Evolutionary conservation across 2,888 invertebrate species (phyloP).

Genomic region (Fragum sueziense): DNA sequence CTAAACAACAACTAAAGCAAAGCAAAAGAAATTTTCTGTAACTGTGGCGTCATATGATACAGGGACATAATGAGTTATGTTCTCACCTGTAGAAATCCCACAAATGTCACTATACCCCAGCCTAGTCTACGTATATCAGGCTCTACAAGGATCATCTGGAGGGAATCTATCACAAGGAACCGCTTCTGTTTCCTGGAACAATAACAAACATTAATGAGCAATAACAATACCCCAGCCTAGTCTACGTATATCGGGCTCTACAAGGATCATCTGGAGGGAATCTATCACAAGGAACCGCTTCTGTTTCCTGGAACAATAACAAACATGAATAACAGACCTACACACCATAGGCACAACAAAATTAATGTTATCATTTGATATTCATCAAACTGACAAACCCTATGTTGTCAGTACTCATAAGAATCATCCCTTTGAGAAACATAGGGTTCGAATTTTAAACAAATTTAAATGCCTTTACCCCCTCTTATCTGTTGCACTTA

Average conservation of each 20-base stretch:
- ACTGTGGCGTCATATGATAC: too few species aligned
- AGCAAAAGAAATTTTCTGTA: too few species aligned
- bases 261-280: conserved; percentile 95
- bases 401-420: too few species aligned
- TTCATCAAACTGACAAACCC: background rate
- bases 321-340: background rate
- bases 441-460: too few species aligned
- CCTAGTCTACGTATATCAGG: conserved; percentile 97
- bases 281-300: conserved; percentile 98
- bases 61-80: too few species aligned
- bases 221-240: conserved; percentile 99
- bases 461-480: too few species aligned
- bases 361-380: background rate
- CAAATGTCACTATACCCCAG: conserved; percentile 98
- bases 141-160: conserved; percentile 98
- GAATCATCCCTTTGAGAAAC: too few species aligned
- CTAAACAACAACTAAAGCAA: too few species aligned
- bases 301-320: conserved; percentile 83
- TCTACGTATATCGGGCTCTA: conserved; percentile 96
- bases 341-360: background rate
- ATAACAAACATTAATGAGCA: too few species aligned
- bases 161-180: conserved; percentile 97
- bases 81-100: conserved; percentile 91
- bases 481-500: too few species aligned
- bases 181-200: conserved; percentile 86